Conservation (phyloP, 1,140 invertebrate species). For the Melanaphis sacchari region DNA sequence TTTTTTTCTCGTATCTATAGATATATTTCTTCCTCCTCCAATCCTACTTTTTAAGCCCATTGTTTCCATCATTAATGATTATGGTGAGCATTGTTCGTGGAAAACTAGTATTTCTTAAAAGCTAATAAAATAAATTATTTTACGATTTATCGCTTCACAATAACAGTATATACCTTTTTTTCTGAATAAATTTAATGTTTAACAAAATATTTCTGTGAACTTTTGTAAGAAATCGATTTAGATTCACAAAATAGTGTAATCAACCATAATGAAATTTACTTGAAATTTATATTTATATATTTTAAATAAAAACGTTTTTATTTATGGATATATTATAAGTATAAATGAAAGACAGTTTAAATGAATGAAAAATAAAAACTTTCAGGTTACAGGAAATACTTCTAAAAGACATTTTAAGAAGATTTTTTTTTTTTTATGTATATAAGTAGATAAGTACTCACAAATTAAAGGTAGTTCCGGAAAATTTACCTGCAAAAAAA, state of each 20-base stretch:
- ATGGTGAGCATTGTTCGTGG: not conserved
- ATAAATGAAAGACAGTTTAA: too few relatives aligned
- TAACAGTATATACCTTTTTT: not conserved
- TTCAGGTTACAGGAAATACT: too few relatives aligned
- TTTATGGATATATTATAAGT: too few relatives aligned
- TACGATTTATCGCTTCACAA: not conserved
- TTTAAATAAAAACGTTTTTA: too few relatives aligned
- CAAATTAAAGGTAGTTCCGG: too few relatives aligned
- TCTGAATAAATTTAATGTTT: not conserved
- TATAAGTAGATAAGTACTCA: too few relatives aligned
- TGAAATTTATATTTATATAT: too few relatives aligned
- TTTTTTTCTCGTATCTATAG: not conserved
- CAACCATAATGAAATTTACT: too few relatives aligned
- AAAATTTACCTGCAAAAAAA: too few relatives aligned
- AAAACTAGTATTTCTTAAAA: not conserved
- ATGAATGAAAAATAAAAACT: too few relatives aligned
- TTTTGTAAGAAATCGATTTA: not conserved
- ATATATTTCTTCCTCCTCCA: not conserved
- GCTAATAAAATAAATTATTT: slow-evolving; percentile 8
- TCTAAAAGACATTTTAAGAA: too few relatives aligned
- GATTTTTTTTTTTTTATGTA: too few relatives aligned
- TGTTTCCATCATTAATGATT: slow-evolving; percentile 29
- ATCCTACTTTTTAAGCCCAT: not conserved
- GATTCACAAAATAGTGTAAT: not conserved
- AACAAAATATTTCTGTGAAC: not conserved